Conservation (phyloP, 2,888 invertebrate genomes). For the Agonum fuliginosum region DNA sequence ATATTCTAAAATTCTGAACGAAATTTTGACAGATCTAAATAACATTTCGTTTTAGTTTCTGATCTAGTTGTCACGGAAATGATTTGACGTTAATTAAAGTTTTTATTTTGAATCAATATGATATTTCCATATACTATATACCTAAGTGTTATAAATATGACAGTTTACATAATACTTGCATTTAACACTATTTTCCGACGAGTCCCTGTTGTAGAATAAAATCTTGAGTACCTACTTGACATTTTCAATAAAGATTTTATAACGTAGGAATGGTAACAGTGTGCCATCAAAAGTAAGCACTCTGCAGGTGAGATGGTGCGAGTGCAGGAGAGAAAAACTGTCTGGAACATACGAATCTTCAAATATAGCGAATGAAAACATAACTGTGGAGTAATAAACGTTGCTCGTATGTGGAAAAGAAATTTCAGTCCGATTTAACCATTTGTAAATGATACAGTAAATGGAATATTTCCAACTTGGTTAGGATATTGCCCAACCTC, state of each 20-base stretch:
- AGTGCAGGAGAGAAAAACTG: background rate
- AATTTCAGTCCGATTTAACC: conserved; percentile 3
- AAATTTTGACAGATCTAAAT: too few relatives aligned
- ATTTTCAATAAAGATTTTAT: conserved; percentile 14
- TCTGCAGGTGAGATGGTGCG: conserved; percentile 3
- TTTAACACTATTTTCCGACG: background rate
- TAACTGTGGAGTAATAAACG: conserved; percentile 40
- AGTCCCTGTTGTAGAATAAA: background rate
- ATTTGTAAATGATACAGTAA: conserved; percentile 37
- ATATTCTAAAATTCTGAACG: too few relatives aligned
- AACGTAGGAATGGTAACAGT: conserved; percentile 10
- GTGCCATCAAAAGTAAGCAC: conserved; percentile 12
- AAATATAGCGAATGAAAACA: background rate
- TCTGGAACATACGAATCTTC: background rate
- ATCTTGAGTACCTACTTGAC: background rate
- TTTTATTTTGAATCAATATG: too few relatives aligned
- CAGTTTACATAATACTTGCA: background rate
- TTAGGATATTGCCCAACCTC: too few relatives aligned
- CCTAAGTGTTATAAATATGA: background rate
- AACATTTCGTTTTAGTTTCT: too few relatives aligned
- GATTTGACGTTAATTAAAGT: too few relatives aligned
- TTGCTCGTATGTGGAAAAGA: conserved; percentile 25
- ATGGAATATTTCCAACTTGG: conserved; percentile 4
- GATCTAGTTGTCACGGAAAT: too few relatives aligned
- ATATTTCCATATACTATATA: background rate